phyloP scores from a whole-genome alignment of 2,113 vertebrate genomes.

The Thymallus thymallus region DNA sequence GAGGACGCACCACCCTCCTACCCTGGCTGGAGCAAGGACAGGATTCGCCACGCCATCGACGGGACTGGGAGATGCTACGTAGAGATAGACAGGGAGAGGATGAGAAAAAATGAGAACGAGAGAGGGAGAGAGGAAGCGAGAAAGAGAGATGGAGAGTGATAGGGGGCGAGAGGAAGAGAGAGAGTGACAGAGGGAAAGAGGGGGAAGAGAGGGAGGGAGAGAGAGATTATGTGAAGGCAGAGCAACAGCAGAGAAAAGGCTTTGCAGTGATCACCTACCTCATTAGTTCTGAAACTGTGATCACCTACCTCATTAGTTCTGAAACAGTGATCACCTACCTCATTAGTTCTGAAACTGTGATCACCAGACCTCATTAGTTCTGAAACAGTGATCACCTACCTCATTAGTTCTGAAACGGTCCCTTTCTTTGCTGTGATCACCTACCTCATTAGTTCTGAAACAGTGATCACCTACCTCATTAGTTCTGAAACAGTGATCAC shows the following conservation, averaged over 20 bases:
- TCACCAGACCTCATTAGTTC: slow-evolving; percentile 83
- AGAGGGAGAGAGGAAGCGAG: slow-evolving; percentile 60
- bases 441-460: slow-evolving; percentile 80
- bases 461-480: slow-evolving; percentile 81
- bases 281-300: slow-evolving; percentile 73
- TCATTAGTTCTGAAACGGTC: slow-evolving; percentile 74
- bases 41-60: slow-evolving; percentile 86
- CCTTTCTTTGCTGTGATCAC: no score
- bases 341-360: slow-evolving; percentile 73
- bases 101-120: slow-evolving; percentile 15
- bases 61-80: slow-evolving; percentile 68
- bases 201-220: slow-evolving; percentile 15
- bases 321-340: slow-evolving; percentile 79
- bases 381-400: slow-evolving; percentile 76
- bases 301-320: slow-evolving; percentile 82
- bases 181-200: slow-evolving; percentile 17
- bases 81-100: slow-evolving; percentile 44
- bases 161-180: slow-evolving; percentile 28
- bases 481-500: slow-evolving; percentile 70
- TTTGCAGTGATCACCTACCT: slow-evolving; percentile 77
- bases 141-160: slow-evolving; percentile 24
- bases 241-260: slow-evolving; percentile 43
- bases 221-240: slow-evolving; percentile 54
- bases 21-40: slow-evolving; percentile 85
- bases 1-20: slow-evolving; percentile 85